Conservation (phyloP, 2,888 invertebrate genomes). For the Pherbina coryleti region DNA sequence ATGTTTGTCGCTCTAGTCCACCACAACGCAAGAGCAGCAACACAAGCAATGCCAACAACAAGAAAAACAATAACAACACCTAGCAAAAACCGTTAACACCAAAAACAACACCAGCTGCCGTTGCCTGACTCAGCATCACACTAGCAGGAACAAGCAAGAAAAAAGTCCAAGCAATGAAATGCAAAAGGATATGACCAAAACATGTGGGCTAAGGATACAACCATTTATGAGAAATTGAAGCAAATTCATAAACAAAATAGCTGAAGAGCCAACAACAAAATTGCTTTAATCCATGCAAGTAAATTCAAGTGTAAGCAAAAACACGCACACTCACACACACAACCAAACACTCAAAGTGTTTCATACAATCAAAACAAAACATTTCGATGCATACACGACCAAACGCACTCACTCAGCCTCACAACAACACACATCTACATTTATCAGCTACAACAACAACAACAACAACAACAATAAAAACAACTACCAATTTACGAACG, state of each 20-base stretch:
- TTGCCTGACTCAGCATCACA: slow-evolving; percentile 21
- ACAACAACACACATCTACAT: too few relatives aligned
- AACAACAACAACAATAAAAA: too few relatives aligned
- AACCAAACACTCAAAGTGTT: background rate
- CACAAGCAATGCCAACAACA: slow-evolving; percentile 15
- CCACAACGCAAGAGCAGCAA: slow-evolving; percentile 21
- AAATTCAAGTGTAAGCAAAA: slow-evolving; percentile 31
- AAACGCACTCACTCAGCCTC: background rate
- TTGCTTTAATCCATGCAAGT: slow-evolving; percentile 7
- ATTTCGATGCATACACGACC: background rate
- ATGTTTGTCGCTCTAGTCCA: slow-evolving; percentile 15
- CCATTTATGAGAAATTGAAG: slow-evolving; percentile 28
- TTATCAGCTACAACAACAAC: too few relatives aligned
- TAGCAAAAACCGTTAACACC: background rate
- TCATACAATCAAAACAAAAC: slow-evolving; percentile 1
- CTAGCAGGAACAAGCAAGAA: background rate
- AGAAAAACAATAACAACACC: too few relatives aligned
- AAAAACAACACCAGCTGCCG: slow-evolving; percentile 18
- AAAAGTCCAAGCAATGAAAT: slow-evolving; percentile 16
- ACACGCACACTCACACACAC: slow-evolving; percentile 10
- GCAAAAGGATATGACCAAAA: slow-evolving; percentile 35
- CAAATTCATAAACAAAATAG: slow-evolving; percentile 17
- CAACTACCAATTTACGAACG: too few relatives aligned
- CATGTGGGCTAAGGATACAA: slow-evolving; percentile 35
- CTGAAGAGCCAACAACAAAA: background rate